These are phyloP conservation scores for Sialia sialis DNA, from an alignment of 2,113 vertebrate genomes.

Conservation along the genomic window DNA sequence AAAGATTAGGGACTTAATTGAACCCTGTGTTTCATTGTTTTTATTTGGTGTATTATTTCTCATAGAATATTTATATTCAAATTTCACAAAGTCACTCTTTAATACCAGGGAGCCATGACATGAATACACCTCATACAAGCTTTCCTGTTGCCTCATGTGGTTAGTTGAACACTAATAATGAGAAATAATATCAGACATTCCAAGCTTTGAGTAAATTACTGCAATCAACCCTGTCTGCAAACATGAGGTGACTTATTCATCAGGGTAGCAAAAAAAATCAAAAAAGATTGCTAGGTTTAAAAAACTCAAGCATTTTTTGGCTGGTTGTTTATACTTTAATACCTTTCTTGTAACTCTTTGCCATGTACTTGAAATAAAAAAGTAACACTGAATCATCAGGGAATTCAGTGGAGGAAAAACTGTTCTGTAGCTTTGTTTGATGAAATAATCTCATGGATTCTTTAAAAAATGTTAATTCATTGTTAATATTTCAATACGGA, in stretches of 20 bases:
- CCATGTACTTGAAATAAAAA: not conserved
- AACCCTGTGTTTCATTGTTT: not conserved
- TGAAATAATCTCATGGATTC: not conserved
- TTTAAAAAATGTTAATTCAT: not conserved
- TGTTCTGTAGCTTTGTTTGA: not conserved
- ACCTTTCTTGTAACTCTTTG: not conserved
- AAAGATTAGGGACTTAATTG: not conserved
- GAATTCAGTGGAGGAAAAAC: not conserved
- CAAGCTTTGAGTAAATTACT: not conserved
- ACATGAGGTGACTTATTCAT: not conserved
- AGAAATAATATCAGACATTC: not conserved
- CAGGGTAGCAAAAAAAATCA: not conserved
- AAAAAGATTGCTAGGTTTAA: not conserved
- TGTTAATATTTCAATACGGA: not conserved
- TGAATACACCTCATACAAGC: not conserved
- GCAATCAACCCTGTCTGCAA: not conserved
- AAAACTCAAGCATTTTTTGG: not conserved
- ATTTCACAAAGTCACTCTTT: not conserved
- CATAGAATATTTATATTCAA: not conserved
- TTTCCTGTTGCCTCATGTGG: not conserved
- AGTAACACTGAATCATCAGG: not conserved
- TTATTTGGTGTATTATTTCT: not conserved
- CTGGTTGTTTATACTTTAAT: not conserved
- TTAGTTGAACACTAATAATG: not conserved
- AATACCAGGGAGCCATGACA: not conserved